phyloP scores from a whole-genome alignment of 2,797 vertebrate species.

The Cossypha niveicapilla region DNA sequence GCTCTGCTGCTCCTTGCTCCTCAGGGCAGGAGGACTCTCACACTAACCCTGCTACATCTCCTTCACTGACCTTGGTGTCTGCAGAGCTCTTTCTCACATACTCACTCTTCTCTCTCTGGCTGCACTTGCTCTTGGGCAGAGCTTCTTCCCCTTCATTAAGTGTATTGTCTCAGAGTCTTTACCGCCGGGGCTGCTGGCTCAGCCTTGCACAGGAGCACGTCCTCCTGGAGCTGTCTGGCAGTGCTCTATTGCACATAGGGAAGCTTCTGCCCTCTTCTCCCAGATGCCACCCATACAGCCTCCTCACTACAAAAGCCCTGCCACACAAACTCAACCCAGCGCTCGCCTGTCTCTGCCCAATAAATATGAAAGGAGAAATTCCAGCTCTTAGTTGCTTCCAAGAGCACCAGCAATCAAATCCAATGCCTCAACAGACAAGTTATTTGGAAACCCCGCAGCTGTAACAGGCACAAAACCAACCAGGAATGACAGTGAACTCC shows the following conservation, averaged over 20 bases:
- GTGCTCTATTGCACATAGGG: fast-evolving
- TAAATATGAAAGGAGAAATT: not conserved
- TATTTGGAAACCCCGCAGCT: not conserved
- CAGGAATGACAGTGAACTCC: not conserved
- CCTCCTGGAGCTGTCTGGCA: not conserved
- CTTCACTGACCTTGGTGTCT: not conserved
- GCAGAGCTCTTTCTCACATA: not conserved
- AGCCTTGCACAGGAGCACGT: not conserved
- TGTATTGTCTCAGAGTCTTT: not conserved
- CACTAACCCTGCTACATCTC: not conserved
- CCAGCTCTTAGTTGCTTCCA: not conserved
- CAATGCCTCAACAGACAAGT: not conserved
- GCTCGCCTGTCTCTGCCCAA: not conserved
- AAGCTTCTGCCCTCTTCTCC: not conserved
- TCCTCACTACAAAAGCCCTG: not conserved
- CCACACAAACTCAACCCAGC: not conserved
- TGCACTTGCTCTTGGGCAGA: not conserved
- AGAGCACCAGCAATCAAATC: not conserved
- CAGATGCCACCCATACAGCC: not conserved
- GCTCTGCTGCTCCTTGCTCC: not conserved
- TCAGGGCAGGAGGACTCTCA: not conserved
- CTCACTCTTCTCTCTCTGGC: not conserved
- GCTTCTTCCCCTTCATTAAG: not conserved
- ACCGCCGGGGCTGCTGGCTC: fast-evolving
- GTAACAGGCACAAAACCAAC: not conserved